Conservation (phyloP, 1,140 invertebrate genomes). For the Maconellicoccus hirsutus region DNA sequence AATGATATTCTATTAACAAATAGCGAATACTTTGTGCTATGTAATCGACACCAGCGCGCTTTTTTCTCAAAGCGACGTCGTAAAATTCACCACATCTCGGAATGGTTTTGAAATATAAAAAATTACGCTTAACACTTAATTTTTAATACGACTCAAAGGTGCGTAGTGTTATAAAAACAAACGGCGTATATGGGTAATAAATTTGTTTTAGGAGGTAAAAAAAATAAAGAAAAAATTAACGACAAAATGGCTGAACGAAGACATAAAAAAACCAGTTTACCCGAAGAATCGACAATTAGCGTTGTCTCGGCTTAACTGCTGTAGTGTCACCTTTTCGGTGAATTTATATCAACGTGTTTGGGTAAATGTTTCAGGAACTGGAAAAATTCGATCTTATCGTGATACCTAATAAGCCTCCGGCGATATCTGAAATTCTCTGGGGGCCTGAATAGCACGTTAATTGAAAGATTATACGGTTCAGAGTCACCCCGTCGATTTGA, state of each 20-base stretch:
- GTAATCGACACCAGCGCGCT: background rate
- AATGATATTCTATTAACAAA: background rate
- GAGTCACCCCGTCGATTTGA: too few relatives aligned
- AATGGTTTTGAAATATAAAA: background rate
- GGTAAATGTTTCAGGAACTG: too few relatives aligned
- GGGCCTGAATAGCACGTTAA: too few relatives aligned
- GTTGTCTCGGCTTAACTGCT: background rate
- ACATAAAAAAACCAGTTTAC: constrained; percentile 1
- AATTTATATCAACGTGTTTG: too few relatives aligned
- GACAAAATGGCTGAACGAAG: background rate
- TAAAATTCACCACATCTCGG: background rate
- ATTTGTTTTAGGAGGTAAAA: background rate
- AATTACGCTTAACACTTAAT: constrained; percentile 9
- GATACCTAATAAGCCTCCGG: too few relatives aligned
- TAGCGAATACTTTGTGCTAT: background rate
- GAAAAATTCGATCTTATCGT: too few relatives aligned
- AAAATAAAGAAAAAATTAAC: background rate
- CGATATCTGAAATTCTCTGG: too few relatives aligned
- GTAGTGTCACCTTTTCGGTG: background rate
- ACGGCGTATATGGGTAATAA: constrained; percentile 3
- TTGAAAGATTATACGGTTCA: too few relatives aligned
- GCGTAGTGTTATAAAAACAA: constrained; percentile 5
- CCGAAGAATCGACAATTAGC: background rate
- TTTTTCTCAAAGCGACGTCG: background rate
- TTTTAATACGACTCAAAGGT: background rate